A percentile compares a stretch with the other conserved stretches of the same genome.
Evolutionary conservation across 2,113 vertebrate species (phyloP).

Genomic region (Bubalus kerabau): DNA sequence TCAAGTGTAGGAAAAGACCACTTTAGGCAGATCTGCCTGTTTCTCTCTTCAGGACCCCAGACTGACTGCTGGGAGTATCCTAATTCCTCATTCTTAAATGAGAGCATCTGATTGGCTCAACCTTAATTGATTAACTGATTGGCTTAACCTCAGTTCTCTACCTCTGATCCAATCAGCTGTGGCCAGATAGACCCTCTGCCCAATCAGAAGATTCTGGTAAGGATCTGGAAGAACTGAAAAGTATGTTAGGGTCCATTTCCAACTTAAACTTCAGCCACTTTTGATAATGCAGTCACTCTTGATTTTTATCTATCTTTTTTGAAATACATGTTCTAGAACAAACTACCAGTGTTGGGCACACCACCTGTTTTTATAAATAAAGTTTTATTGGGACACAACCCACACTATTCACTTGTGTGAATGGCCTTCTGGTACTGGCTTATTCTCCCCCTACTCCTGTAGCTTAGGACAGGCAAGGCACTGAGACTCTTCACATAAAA

Average conservation of each 20-base stretch:
- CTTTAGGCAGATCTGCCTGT: background rate
- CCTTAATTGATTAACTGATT: background rate
- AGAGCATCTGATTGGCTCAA: background rate
- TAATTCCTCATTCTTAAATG: background rate
- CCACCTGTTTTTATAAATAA: background rate
- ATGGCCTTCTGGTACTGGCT: background rate
- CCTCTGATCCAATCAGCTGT: background rate
- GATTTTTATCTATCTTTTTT: background rate
- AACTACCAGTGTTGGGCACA: background rate
- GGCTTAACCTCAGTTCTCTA: background rate
- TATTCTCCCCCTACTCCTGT: background rate
- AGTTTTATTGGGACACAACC: background rate
- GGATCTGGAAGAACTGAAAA: background rate
- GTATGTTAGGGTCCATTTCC: background rate
- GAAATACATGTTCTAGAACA: background rate
- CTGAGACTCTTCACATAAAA: background rate
- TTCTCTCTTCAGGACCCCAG: background rate
- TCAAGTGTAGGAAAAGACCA: background rate
- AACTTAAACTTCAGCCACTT: background rate
- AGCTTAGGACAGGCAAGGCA: background rate
- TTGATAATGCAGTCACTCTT: background rate
- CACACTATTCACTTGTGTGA: background rate
- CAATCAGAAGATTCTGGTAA: background rate
- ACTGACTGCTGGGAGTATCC: background rate
- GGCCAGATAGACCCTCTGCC: background rate